Evolutionary conservation across 2,113 vertebrate genomes (phyloP).

Genomic region (Proteles cristata): DNA sequence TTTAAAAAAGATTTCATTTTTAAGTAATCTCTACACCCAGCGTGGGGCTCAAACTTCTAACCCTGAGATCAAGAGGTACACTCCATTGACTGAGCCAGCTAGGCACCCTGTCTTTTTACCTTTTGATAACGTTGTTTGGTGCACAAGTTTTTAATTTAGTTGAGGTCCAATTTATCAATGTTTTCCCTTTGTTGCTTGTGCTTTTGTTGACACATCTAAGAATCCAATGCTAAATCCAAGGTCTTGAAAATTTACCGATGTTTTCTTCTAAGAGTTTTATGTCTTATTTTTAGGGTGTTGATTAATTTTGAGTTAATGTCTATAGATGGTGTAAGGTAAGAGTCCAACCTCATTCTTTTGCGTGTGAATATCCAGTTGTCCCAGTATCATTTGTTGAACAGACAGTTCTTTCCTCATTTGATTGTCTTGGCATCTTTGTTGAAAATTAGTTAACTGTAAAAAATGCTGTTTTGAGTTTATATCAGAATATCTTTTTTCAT

Average conservation of each 20-base stretch:
- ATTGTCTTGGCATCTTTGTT: neutral
- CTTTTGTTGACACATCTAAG: neutral
- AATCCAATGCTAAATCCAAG: neutral
- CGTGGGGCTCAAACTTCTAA: neutral
- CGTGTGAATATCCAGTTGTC: neutral
- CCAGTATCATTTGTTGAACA: constrained; percentile 12
- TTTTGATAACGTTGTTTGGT: constrained; percentile 22
- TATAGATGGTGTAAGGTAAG: neutral
- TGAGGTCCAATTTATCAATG: neutral
- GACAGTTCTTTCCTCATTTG: neutral
- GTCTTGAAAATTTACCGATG: neutral
- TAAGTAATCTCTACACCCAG: neutral
- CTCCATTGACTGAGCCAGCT: neutral
- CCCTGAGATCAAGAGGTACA: neutral
- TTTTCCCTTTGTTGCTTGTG: neutral
- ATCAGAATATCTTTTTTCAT: neutral
- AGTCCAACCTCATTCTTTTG: neutral
- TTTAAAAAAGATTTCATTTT: neutral
- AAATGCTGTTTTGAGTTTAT: neutral
- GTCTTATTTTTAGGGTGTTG: neutral
- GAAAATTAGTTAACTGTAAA: neutral
- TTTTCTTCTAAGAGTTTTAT: constrained; percentile 37
- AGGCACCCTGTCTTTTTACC: neutral
- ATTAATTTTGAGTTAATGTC: constrained; percentile 36
- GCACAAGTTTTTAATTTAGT: neutral